Conservation (phyloP, 2,113 vertebrate genomes). For the Collichthys lucidus region DNA sequence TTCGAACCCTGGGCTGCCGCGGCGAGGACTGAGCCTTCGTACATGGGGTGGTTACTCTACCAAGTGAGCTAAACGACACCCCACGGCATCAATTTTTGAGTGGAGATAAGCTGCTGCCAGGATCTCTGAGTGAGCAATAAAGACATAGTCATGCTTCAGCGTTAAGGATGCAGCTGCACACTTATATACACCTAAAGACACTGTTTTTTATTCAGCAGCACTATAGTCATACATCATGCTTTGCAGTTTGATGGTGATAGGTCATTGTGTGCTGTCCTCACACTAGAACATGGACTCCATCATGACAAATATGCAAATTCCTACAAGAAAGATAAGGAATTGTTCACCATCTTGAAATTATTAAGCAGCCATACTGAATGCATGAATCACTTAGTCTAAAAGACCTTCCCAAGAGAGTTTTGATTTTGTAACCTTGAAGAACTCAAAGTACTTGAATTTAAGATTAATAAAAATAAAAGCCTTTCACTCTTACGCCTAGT, state of each 20-base stretch:
- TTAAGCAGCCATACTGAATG: too few relatives aligned
- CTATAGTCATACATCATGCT: not conserved
- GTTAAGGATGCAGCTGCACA: conserved; percentile 12
- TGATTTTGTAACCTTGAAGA: not conserved
- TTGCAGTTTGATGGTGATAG: not conserved
- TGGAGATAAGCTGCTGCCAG: conserved; percentile 51
- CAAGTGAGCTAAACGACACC: too few relatives aligned
- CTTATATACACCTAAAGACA: not conserved
- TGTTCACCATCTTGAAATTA: not conserved
- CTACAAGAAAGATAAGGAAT: not conserved
- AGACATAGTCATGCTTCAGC: conserved; percentile 34
- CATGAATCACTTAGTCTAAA: too few relatives aligned
- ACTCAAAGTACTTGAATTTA: not conserved
- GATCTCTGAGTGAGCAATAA: conserved; percentile 30
- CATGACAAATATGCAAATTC: too few relatives aligned
- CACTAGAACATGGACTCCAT: not conserved
- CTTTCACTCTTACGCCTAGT: not conserved
- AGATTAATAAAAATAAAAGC: not conserved
- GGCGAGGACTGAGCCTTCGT: too few relatives aligned
- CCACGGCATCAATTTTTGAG: conserved; percentile 41
- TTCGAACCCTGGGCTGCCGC: too few relatives aligned
- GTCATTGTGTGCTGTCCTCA: not conserved
- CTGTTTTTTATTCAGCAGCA: not conserved
- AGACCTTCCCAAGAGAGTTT: not conserved
- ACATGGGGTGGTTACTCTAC: too few relatives aligned